Percentiles rank a stretch among this genome's conserved stretches.
Conservation (phyloP, 2,888 invertebrate genomes). For the Eumerus sabulonum region DNA sequence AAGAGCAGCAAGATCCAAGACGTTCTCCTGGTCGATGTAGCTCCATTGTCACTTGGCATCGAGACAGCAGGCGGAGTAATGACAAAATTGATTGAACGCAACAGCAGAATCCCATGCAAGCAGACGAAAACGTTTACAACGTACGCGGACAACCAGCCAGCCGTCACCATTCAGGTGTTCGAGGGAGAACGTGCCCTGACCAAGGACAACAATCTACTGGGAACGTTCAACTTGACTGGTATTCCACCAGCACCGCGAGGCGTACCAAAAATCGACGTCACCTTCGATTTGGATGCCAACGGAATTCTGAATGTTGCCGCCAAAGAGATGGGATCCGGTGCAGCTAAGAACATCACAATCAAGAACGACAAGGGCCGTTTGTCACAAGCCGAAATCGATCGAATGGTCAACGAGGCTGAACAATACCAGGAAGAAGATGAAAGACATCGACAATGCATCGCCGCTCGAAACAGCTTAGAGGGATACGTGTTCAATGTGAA, state of each 20-base stretch:
- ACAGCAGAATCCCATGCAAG: slow-evolving; percentile 85
- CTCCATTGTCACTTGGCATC: slow-evolving; percentile 85
- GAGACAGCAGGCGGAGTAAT: slow-evolving; percentile 91
- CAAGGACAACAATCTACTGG: slow-evolving; percentile 94
- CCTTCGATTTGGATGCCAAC: slow-evolving; percentile 91
- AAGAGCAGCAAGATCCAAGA: slow-evolving; percentile 87
- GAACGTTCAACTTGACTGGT: slow-evolving; percentile 96
- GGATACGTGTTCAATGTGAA: slow-evolving; percentile 85
- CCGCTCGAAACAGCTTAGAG: slow-evolving; percentile 86
- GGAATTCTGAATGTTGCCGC: slow-evolving; percentile 95
- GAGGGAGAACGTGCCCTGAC: slow-evolving; percentile 93
- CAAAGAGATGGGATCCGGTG: slow-evolving; percentile 83
- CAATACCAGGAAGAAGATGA: slow-evolving; percentile 86
- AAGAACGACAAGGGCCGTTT: slow-evolving; percentile 89
- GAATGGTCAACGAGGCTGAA: slow-evolving; percentile 87
- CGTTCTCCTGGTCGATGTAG: slow-evolving; percentile 84
- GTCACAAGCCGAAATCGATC: slow-evolving; percentile 88
- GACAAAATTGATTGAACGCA: slow-evolving; percentile 87
- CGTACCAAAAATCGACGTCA: slow-evolving; percentile 91
- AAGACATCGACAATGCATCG: slow-evolving; percentile 84
- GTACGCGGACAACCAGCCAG: slow-evolving; percentile 89
- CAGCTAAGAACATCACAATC: slow-evolving; percentile 87
- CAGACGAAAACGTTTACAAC: slow-evolving; percentile 88
- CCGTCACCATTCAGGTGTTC: slow-evolving; percentile 86
- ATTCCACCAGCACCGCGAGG: slow-evolving; percentile 95